Evolutionary conservation across 2,113 vertebrate species (phyloP), one percentile per base, ranked within the genome.

Genomic region (Ovibos moschatus): DNA sequence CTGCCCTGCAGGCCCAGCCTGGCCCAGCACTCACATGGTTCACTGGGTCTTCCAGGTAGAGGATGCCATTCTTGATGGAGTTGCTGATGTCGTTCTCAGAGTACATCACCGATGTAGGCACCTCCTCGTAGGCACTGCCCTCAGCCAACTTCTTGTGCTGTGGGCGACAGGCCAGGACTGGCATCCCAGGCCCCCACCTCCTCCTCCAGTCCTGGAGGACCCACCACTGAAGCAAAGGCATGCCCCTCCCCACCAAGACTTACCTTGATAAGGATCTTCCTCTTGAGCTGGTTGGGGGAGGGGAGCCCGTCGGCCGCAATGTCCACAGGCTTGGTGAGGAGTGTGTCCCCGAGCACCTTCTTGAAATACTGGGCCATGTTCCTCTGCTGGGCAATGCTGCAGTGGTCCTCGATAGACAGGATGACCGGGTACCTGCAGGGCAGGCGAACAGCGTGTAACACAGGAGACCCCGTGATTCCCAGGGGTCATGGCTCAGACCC

Each of bases 61-160:
- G 99, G 97, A 99, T 99, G 89, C 99, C 99, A 0, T 99, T 99
- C 99, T 99, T 99, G 98, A 99, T 99, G 90, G 99, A 99, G 99
- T 99, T 99, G 99, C 99, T 99, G 99, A 99, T 99, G 98, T 99
- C 99, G 0, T 99, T 99, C 98, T 99, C 99, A 0, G 99, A 99
- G 98, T 99, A 99, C 93, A 99, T 99, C 0, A 99, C 99, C 0
- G 99, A 99, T 0, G 99, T 99, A 55, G 99, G 99, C 76, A 99
- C 99, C 96, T 99, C 99, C 97, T 99, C 99, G 0, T 99, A 99
- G 83, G 99, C 99, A 25, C 99, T 99, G 97, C 99, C 99, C 97
- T 99, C 99, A 0, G 99, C 99, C 58, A 99, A 99, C 98, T 99
- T 99, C 99, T 99, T 99, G 99, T 99, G 99, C 99, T 99, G 97